Conservation (phyloP, 64 coral and sea anemone species). For the Montipora capricornis region DNA sequence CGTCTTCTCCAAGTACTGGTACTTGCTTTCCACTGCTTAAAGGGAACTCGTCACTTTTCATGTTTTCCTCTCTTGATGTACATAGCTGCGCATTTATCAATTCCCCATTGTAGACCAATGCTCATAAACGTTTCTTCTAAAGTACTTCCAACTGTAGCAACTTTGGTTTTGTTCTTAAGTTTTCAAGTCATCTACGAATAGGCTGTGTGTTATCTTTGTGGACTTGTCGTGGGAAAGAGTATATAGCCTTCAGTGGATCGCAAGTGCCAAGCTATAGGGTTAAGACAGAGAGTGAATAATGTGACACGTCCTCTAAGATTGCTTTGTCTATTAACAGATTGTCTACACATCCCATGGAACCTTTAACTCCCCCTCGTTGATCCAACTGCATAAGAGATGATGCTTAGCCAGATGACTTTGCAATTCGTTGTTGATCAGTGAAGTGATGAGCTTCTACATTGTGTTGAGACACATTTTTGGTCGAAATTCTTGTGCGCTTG, state of each 20-base stretch:
- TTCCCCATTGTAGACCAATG: no score
- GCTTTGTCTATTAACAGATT: no score
- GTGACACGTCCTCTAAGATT: background rate
- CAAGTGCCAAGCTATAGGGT: constrained; percentile 14
- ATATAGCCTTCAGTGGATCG: constrained; percentile 17
- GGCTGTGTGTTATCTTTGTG: no score
- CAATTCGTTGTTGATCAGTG: background rate
- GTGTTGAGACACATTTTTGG: constrained; percentile 19
- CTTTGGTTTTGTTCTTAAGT: no score
- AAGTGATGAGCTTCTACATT: constrained; percentile 7
- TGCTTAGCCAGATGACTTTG: background rate
- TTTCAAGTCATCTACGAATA: no score
- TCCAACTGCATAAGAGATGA: background rate
- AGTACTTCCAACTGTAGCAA: no score
- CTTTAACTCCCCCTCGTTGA: no score
- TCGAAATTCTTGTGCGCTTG: background rate
- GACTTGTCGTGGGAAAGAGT: background rate
- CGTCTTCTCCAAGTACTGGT: background rate
- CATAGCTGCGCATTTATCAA: no score
- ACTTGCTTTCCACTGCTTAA: background rate
- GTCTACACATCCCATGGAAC: no score
- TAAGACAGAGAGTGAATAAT: constrained; percentile 28
- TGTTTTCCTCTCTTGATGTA: background rate
- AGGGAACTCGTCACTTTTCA: background rate
- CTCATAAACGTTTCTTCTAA: no score